Evolutionary conservation across 2,888 invertebrate genomes (phyloP).

Genomic region (Archaeoteleia sp.): DNA sequence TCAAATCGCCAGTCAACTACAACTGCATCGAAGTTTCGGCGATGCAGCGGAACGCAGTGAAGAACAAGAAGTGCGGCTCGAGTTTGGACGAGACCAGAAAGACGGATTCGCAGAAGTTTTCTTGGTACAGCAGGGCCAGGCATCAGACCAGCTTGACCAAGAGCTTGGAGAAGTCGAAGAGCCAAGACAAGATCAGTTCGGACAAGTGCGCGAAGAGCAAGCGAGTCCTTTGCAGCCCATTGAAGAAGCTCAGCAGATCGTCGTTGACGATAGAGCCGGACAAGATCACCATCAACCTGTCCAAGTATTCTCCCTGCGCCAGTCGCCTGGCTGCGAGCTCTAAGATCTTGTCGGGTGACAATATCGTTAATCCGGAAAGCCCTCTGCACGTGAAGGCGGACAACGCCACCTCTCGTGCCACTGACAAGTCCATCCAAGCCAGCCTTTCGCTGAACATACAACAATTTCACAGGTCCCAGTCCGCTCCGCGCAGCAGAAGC

Average conservation of each 20-base stretch:
- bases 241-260: slow-evolving; percentile 68
- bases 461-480: slow-evolving; percentile 57
- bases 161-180: slow-evolving; percentile 55
- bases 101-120: slow-evolving; percentile 57
- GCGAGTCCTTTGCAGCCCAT: slow-evolving; percentile 57
- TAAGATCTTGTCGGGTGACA: slow-evolving; percentile 68
- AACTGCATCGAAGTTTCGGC: slow-evolving; percentile 8
- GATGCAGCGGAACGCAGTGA: background rate
- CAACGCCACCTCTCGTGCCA: slow-evolving; percentile 21
- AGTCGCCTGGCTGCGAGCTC: slow-evolving; percentile 71
- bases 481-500: slow-evolving; percentile 63
- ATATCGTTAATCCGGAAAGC: slow-evolving; percentile 65
- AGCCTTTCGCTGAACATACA: slow-evolving; percentile 64
- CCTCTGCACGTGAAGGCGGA: slow-evolving; percentile 61
- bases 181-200: slow-evolving; percentile 49
- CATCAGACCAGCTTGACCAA: slow-evolving; percentile 48
- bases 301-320: slow-evolving; percentile 73
- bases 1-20: slow-evolving; percentile 11
- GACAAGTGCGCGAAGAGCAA: slow-evolving; percentile 55
- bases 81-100: slow-evolving; percentile 33
- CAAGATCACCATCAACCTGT: slow-evolving; percentile 66
- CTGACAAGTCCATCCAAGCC: slow-evolving; percentile 61
- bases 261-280: slow-evolving; percentile 67
- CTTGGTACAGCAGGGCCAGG: slow-evolving; percentile 62
- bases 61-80: slow-evolving; percentile 22